Evolutionary conservation across 2,888 invertebrate species (phyloP).

Genomic region (Coenonympha glycerion): DNA sequence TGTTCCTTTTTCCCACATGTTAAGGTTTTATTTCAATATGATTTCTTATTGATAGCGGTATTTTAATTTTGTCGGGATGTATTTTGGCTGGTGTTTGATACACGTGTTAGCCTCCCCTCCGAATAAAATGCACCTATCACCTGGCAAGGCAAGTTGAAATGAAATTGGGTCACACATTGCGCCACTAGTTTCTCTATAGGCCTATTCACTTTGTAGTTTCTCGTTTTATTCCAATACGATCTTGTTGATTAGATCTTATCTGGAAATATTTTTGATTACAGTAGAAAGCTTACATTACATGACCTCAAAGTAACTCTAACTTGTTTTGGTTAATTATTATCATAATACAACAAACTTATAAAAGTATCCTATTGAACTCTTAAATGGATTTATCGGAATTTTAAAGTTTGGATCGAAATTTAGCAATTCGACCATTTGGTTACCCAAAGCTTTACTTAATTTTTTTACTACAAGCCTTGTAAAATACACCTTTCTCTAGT

Average conservation of each 20-base stretch:
- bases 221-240: slow-evolving; percentile 18
- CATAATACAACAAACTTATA: too few species aligned
- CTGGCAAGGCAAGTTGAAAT: slow-evolving; percentile 49
- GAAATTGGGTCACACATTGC: slow-evolving; percentile 72
- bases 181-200: slow-evolving; percentile 42
- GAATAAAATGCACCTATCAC: slow-evolving; percentile 62
- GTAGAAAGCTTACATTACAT: too few species aligned
- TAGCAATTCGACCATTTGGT: too few species aligned
- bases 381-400: too few species aligned
- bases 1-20: background rate
- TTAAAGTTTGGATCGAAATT: too few species aligned
- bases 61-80: slow-evolving; percentile 31
- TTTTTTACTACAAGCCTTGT: too few species aligned
- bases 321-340: too few species aligned
- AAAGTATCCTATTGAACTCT: too few species aligned
- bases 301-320: too few species aligned
- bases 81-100: slow-evolving; percentile 48
- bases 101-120: slow-evolving; percentile 57
- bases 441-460: too few species aligned
- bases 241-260: slow-evolving; percentile 16
- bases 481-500: too few species aligned
- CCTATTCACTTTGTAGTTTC: slow-evolving; percentile 15
- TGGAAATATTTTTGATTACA: background rate
- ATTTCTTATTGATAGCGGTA: background rate
- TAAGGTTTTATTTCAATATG: slow-evolving; percentile 15